Conservation (phyloP, 1,140 invertebrate species). For the Drosophila littoralis region DNA sequence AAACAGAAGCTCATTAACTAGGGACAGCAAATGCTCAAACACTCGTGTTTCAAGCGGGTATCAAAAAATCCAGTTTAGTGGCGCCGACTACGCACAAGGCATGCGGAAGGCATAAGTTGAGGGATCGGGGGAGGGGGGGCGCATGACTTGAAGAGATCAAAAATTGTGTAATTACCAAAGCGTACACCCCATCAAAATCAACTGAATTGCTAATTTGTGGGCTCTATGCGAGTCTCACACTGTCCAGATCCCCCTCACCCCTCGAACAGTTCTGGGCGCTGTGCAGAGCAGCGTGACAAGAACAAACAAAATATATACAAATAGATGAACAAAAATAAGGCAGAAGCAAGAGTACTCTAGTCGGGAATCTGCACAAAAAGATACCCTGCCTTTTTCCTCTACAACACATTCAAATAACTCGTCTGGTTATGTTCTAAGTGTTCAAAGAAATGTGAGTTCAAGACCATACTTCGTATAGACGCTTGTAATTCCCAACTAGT, state of each 20-base stretch:
- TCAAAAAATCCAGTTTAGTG: constrained; percentile 4
- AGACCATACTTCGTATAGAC: too few relatives aligned
- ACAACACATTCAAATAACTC: too few relatives aligned
- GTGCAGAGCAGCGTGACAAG: constrained; percentile 78
- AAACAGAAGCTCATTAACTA: constrained; percentile 38
- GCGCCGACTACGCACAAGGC: neutral
- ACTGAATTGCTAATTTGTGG: constrained; percentile 39
- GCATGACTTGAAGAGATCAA: constrained; percentile 14
- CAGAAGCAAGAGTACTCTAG: neutral
- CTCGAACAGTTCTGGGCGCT: neutral
- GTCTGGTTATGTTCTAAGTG: too few relatives aligned
- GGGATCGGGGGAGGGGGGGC: neutral
- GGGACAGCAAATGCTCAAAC: neutral
- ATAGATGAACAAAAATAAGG: constrained; percentile 31
- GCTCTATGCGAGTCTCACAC: neutral
- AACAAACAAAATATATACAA: constrained; percentile 57
- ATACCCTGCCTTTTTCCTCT: neutral
- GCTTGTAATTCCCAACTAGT: too few relatives aligned
- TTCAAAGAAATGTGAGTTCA: too few relatives aligned
- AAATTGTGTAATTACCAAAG: constrained; percentile 28
- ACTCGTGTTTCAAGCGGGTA: neutral
- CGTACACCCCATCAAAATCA: constrained; percentile 21
- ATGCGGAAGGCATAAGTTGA: too few relatives aligned
- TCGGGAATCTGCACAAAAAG: neutral
- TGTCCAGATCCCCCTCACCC: neutral